Base-by-base conservation (phyloP, 2,888 invertebrate species). In the Diogma glabrata region DNA sequence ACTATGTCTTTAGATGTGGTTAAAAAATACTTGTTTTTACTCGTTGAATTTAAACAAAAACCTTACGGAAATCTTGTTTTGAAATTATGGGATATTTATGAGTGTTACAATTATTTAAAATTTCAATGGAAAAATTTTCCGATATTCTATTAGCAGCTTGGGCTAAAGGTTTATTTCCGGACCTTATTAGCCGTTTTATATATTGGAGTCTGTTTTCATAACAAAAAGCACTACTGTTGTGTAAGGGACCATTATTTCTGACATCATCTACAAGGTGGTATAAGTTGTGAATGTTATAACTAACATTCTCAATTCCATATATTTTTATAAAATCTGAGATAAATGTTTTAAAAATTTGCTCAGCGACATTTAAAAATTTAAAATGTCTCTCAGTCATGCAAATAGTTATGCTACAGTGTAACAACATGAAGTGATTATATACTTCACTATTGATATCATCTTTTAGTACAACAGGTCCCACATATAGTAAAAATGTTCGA, bases 331-430 rank as follows among this genome's bases (percentile, higher is more conserved):
- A 58, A 6, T 51, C 26, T 49, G 55, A 48, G 19, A 55, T 52
- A 52, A 57, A 59, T 45, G 53, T 16, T 28, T 38, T n/a, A 16
- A 59, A 47, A 7, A 61, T 8, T 43, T 55, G 36, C 30, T 56
- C 14, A 23, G 57, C 54, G 4, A 58, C 5, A 17, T 48, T 49
- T 23, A 59, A 26, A 4, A 53, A 47, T 14, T 24, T 16, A 36
- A 49, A 46, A 45, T 55, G 53, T 22, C 50, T 30, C 47, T 55
- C 33, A 50, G n/a, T 50, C 1, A 57, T 57, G 49, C 58, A 58
- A 38, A 60, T 59, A 7, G 56, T 58, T 5, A 60, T 52, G 12
- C 51, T 56, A 23, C 59, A 60, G 50, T 52, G 57, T 3, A 60
- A 30, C 7, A 8, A 19, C 20, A 59, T 26, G 52, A 60, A 61